A percentile compares a stretch with the other conserved stretches of the same genome.
phyloP scores from a whole-genome alignment of 2,797 vertebrate species.

The Xyrichtys novacula region DNA sequence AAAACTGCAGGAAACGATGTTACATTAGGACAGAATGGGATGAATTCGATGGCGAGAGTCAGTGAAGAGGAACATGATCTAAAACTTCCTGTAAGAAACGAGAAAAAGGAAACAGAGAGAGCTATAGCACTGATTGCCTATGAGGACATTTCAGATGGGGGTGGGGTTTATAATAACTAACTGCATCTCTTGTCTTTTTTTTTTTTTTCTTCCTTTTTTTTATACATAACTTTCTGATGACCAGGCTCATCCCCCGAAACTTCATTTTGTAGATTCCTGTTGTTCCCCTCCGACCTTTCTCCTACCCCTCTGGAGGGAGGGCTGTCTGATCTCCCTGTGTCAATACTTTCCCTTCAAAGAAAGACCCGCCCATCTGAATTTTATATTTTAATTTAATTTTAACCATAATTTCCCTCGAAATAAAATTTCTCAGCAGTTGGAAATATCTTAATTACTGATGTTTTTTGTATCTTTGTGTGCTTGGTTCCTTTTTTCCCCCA shows the following conservation, averaged over 20 bases:
- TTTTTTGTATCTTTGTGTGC: conserved; percentile 25
- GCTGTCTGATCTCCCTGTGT: conserved; percentile 40
- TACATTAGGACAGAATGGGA: conserved; percentile 74
- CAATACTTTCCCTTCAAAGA: conserved; percentile 61
- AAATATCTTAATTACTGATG: conserved; percentile 17
- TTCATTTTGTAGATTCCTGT: conserved; percentile 69
- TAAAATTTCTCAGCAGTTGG: conserved; percentile 92
- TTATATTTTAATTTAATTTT: conserved; percentile 89
- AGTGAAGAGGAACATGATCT: conserved; percentile 52
- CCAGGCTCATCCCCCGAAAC: conserved; percentile 53
- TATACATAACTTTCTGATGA: conserved; percentile 69
- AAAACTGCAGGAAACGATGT: conserved; percentile 87
- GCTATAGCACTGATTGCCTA: conserved; percentile 78
- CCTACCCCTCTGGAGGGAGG: conserved; percentile 41
- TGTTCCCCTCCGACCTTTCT: conserved; percentile 33
- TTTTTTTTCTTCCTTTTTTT: conserved; percentile 47
- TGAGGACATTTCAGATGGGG: conserved; percentile 82
- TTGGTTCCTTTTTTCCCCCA: neutral
- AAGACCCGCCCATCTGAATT: conserved; percentile 74
- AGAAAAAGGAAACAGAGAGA: conserved; percentile 68
- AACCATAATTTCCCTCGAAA: conserved; percentile 87
- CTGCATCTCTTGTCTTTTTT: conserved; percentile 67
- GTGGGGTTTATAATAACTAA: conserved; percentile 81
- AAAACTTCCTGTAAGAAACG: conserved; percentile 67
- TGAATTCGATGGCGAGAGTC: conserved; percentile 38